Base-by-base conservation (phyloP, 2,797 vertebrate species). In the Taeniopygia guttata region DNA sequence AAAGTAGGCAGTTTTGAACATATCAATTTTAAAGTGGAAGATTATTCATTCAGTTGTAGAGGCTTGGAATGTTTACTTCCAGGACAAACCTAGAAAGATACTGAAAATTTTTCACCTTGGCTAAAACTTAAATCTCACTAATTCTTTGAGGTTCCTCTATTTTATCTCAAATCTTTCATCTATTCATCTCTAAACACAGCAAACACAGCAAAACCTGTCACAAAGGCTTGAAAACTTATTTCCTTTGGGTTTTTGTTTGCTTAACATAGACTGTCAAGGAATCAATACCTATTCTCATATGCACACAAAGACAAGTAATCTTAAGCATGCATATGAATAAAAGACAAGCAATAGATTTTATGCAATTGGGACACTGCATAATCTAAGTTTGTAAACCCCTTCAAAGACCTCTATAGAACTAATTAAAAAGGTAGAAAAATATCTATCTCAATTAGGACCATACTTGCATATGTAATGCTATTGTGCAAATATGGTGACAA, bases 231-330 rank as follows among this genome's bases (percentile, higher is more conserved):
- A 88, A 93, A 95, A 96, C 51, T 94, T 91, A 93, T 81, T 96
- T 93, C 95, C 91, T 91, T 75, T 51, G 93, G 76, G 69, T 11
- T 94, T 96, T 93, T 91, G 58, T 91, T 94, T 95, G 89, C 54
- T 89, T 84, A 93, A 74, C 49, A 10, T 36, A 42, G 82, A 68
- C 58, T 93, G 82, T 77, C 58, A 88, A 96, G 69, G 85, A 95
- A 96, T 94, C 96, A 93, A 96, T 95, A 94, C 26, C 83, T 72
- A 69, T 84, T 93, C 91, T 88, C 76, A 86, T 75, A 84, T 34
- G 67, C 80, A 69, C 85, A 94, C 84, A 95, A 64, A 85, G 81
- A 87, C 82, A 91, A 91, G 79, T 55, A 85, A 84, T 93, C 85
- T 93, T 95, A 94, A 86, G 83, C 63, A 78, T 81, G 76, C 76